Base-by-base conservation (phyloP, 1,140 invertebrate genomes). In the Chionoecetes opilio region DNA sequence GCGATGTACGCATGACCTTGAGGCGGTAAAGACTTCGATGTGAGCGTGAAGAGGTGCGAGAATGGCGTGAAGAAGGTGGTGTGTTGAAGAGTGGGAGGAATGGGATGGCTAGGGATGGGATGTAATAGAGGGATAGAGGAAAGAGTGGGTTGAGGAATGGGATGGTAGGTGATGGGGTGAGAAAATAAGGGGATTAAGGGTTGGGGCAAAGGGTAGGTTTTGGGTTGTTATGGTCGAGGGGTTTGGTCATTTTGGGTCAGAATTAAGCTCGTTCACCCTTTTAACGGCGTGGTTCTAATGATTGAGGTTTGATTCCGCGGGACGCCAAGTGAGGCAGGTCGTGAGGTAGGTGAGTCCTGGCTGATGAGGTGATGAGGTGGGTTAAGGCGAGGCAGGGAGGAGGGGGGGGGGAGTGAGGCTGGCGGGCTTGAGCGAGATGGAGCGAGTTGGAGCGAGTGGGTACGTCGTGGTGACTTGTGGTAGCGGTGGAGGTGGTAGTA, bases 381-480 rank as follows among this genome's bases (percentile, higher is more conserved):
- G 6, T 5, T 14, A 32, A 14, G 85, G 85, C 21, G 46, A 87
- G 32, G 85, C 37, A 31, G 37, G 17, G 85, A 37, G 34, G n/a
- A 29, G 91, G 84, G 82, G 91, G 32, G 21, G 32, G 41, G 34
- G n/a, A 3, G 46, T 53, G 91, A 37, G 75, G n/a, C 82, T 75
- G 93, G 35, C 90, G 41, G 84, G 93, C 84, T 31, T 14, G 63
- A 41, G 75, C 75, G 34, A 9, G 90, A 32, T 82, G 53, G 82
- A 9, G 46, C 11, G 2, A 17, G 2, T 11, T 53, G 46, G 46
- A 14, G 37, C 14, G 8, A 3, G 32, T 35, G 46, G 9, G 11
- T 14, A 53, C 85, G 34, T 21, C 85, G 32, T 87, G 85, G 37
- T 87, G 85, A 34, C 63, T 31, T 87, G 37, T 29, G 32, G 35